A percentile compares a stretch with the other conserved stretches of the same genome.
phyloP scores from a whole-genome alignment of 2,888 invertebrate species.

The Hetaerina titia region DNA sequence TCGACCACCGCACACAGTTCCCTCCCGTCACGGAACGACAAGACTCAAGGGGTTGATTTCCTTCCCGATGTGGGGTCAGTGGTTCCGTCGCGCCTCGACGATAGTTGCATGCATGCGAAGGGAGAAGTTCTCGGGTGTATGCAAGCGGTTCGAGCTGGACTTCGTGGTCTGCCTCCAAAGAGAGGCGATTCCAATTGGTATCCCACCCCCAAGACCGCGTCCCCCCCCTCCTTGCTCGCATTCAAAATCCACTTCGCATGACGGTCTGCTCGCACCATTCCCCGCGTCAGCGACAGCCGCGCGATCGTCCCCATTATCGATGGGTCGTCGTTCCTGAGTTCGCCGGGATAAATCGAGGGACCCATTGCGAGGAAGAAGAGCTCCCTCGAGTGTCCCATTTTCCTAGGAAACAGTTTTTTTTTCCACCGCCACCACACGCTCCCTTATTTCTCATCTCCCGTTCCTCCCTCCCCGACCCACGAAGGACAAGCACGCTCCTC shows the following conservation, averaged over 20 bases:
- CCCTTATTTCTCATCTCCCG: not conserved
- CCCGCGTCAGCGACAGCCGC: constrained; percentile 1
- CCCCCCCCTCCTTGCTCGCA: not conserved
- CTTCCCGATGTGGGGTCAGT: too few relatives aligned
- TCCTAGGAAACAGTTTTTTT: not conserved
- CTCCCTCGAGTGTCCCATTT: constrained; percentile 1
- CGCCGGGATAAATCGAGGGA: not conserved
- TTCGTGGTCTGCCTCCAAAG: too few relatives aligned
- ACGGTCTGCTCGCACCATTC: not conserved
- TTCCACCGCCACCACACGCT: not conserved
- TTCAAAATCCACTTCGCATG: not conserved
- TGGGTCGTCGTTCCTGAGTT: not conserved
- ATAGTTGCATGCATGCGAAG: too few relatives aligned
- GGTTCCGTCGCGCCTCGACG: too few relatives aligned
- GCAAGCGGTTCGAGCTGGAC: too few relatives aligned
- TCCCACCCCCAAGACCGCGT: not conserved
- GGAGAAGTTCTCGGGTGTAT: too few relatives aligned
- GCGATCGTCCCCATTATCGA: not conserved
- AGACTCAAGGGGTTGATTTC: too few relatives aligned
- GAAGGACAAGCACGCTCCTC: not conserved
- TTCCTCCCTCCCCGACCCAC: not conserved
- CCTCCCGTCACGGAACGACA: too few relatives aligned
- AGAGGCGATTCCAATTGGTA: not conserved
- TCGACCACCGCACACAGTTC: too few relatives aligned
- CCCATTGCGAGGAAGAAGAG: not conserved